Percentiles rank a stretch among this genome's conserved stretches.
These are phyloP conservation scores for Onchidella celtica DNA, from an alignment of 2,888 invertebrate species.

Conservation along the genomic window DNA sequence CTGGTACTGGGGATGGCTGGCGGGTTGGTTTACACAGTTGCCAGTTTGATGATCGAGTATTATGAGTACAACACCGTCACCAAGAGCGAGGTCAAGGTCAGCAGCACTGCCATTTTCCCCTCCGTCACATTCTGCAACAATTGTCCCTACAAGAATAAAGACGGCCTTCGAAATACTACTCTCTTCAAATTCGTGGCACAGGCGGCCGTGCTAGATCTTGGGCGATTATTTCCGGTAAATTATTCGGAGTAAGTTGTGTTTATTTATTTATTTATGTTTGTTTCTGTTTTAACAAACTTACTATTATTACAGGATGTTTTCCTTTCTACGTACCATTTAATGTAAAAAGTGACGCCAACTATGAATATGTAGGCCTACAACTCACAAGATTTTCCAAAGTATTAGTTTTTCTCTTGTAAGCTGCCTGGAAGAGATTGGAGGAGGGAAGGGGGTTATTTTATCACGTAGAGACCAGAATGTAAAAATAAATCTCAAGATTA, in stretches of 20 bases:
- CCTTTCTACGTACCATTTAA: too few relatives aligned
- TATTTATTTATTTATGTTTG: background rate
- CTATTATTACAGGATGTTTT: too few relatives aligned
- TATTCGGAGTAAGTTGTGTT: slow-evolving; percentile 28
- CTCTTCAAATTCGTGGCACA: background rate
- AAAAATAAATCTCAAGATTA: too few relatives aligned
- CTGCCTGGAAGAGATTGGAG: too few relatives aligned
- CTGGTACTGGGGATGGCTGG: slow-evolving; percentile 28
- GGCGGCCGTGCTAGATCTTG: background rate
- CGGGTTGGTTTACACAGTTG: background rate
- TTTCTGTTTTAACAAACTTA: background rate
- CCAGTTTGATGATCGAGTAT: slow-evolving; percentile 28
- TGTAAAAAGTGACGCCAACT: too few relatives aligned
- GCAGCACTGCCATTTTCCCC: slow-evolving; percentile 18
- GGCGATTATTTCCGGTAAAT: background rate
- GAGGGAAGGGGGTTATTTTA: too few relatives aligned
- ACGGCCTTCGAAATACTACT: background rate
- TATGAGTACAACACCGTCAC: slow-evolving; percentile 41
- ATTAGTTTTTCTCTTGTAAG: too few relatives aligned
- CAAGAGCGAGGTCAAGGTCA: slow-evolving; percentile 14
- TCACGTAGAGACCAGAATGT: too few relatives aligned
- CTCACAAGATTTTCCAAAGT: too few relatives aligned
- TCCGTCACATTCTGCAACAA: slow-evolving; percentile 40
- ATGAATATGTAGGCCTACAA: too few relatives aligned
- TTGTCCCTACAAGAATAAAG: slow-evolving; percentile 29